phyloP scores from a whole-genome alignment of 2,797 vertebrate genomes.

The Spinus pinus region DNA sequence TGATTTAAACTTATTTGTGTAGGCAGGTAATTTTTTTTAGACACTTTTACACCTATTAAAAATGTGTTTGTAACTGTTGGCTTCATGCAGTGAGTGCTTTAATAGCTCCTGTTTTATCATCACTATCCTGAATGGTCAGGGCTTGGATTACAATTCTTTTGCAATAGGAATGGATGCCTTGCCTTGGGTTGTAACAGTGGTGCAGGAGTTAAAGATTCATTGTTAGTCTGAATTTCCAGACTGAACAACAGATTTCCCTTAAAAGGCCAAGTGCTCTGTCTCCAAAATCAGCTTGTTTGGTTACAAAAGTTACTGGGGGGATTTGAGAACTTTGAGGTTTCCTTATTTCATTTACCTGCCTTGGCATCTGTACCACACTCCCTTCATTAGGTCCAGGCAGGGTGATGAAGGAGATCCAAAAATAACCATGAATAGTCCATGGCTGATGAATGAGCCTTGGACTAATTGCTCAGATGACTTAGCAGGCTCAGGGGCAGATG shows the following conservation, averaged over 20 bases:
- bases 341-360: not conserved
- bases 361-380: not conserved
- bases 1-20: not conserved
- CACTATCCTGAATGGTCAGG: not conserved
- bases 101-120: not conserved
- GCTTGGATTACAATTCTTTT: not conserved
- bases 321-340: not conserved
- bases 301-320: not conserved
- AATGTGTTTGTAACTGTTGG: not conserved
- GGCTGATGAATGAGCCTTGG: not conserved
- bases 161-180: not conserved
- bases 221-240: not conserved
- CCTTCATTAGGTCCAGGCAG: not conserved
- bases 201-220: conserved; percentile 3
- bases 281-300: not conserved
- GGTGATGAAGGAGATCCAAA: not conserved
- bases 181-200: not conserved
- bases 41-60: conserved; percentile 16
- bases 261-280: not conserved
- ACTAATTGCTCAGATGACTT: not conserved
- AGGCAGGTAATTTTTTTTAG: not conserved
- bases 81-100: not conserved
- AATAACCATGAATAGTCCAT: not conserved
- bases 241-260: not conserved
- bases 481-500: not conserved